Conservation (phyloP, 2,888 invertebrate genomes). For the Agrypnus murinus region DNA sequence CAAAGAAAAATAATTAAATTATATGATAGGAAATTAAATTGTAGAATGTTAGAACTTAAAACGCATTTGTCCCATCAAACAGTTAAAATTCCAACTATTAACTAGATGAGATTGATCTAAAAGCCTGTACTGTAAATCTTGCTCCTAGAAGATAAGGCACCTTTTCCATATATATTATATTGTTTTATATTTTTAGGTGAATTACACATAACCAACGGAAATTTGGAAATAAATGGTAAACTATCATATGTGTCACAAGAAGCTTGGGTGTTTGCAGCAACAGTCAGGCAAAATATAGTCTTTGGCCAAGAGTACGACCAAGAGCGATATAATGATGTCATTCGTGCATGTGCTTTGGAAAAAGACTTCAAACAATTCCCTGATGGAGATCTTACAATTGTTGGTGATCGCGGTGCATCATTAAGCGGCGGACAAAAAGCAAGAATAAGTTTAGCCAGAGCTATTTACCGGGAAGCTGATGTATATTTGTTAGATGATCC, state of each 20-base stretch:
- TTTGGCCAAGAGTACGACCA: conserved; percentile 82
- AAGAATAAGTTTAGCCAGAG: conserved; percentile 80
- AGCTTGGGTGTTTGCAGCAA: conserved; percentile 88
- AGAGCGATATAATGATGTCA: conserved; percentile 75
- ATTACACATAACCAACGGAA: conserved; percentile 75
- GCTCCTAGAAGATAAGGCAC: no score
- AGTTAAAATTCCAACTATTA: no score
- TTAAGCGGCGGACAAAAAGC: conserved; percentile 90
- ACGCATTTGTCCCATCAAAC: no score
- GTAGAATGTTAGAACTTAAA: no score
- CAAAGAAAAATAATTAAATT: no score
- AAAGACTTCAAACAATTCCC: conserved; percentile 84
- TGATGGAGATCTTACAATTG: conserved; percentile 81
- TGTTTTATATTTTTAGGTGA: no score
- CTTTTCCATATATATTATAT: no score
- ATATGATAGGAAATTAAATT: no score
- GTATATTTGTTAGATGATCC: conserved; percentile 91
- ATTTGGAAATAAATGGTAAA: conserved; percentile 77
- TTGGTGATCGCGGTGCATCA: conserved; percentile 87
- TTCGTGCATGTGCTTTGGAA: conserved; percentile 80
- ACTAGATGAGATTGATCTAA: no score
- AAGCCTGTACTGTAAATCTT: no score
- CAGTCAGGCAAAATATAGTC: conserved; percentile 89
- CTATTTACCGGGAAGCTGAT: conserved; percentile 82
- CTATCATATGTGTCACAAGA: conserved; percentile 88